Evolutionary conservation across 2,113 vertebrate genomes (phyloP), one percentile per base, ranked within the genome.

Genomic region (Scophthalmus maximus): DNA sequence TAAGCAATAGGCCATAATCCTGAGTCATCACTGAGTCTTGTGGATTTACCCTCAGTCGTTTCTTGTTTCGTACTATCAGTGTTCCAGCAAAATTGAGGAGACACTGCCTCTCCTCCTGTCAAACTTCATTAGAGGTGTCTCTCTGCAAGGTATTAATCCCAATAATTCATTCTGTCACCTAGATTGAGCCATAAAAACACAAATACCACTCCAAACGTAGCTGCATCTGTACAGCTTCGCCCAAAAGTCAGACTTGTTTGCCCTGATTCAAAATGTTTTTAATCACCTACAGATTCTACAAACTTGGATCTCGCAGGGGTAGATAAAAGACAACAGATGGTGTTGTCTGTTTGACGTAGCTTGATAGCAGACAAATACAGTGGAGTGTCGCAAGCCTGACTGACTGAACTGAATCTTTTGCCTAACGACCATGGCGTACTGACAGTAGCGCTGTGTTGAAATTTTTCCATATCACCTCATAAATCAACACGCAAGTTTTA

Each of bases 321-420:
- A 42, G 62, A 74, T 83, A 83, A 86, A 86, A 64, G 68, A 50
- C 78, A 83, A 50, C 77, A 81, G 76, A 86, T 87, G 82, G 68
- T 56, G 62, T 68, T 53, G 62, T 82, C 71, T 57, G 32, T 73
- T 79, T 73, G 47, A 74, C 23, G 12, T 25, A 76, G 58, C 42
- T 64, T 78, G 83, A 87, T 74, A 60, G 56, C 52, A 74, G 60
- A 70, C 81, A 72, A 79, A 80, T 62, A 86, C 9, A 25, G 44
- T 52, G 32, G 25, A 67, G 58, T 50, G 78, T 55, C 47, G 23
- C 74, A 60, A 64, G 62, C 66, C 59, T 60, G 55, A 78, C 59
- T 63, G 72, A 42, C 65, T 79, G 51, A 78, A 51, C n/a, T 47
- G 61, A 71, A 73, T 70, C 55, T 56, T 69, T 38, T 70, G 78